Base-by-base conservation (phyloP, 92 coral and sea anemone genomes). In the Porites evermanni region DNA sequence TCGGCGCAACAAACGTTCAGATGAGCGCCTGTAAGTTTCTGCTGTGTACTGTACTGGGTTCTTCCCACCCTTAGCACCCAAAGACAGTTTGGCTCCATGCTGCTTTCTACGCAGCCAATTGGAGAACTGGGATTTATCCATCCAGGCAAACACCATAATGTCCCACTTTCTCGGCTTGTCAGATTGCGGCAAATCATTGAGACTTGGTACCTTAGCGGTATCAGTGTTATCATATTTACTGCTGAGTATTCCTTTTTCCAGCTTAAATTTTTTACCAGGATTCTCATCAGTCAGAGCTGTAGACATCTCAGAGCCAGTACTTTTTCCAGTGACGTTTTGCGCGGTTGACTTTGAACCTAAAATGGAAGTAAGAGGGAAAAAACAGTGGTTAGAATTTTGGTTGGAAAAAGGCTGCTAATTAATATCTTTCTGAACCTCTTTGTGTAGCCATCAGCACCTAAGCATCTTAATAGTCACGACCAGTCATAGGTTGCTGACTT, bases 291-390 rank as follows among this genome's bases (percentile, higher is more conserved):
- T 44, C 53, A 2, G 29, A 64, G 70, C 19, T 65, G 52, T 44
- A n/a, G 14, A 12, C 17, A 59, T 60, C 14, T 88, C 89, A 93
- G 58, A 93, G 64, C 96, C 96, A 93, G 82, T 66, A 89, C 73
- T 75, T 86, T 24, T 82, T 81, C 96, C 94, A 93, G 72, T 91
- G 84, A 19, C 86, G 92, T 63, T 83, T 89, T 70, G 82, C 53
- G 79, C 65, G 88, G 58, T 78, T 82, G 79, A 83, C 83, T 29
- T 79, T 23, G 79, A 24, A 24, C 71, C 87, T 75, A 2, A 32
- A 13, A 80, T 56, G 85, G 82, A 79, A 53, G 21, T 26, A 21
- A 24, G 12, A 32, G 38, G 74, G 44, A 78, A 8, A 24, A 83
- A 12, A 58, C 20, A 17, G 72, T 80, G 73, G 6, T 66, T 70